Base-by-base conservation (phyloP, 1,140 invertebrate species). In the Orius insidiosus region DNA sequence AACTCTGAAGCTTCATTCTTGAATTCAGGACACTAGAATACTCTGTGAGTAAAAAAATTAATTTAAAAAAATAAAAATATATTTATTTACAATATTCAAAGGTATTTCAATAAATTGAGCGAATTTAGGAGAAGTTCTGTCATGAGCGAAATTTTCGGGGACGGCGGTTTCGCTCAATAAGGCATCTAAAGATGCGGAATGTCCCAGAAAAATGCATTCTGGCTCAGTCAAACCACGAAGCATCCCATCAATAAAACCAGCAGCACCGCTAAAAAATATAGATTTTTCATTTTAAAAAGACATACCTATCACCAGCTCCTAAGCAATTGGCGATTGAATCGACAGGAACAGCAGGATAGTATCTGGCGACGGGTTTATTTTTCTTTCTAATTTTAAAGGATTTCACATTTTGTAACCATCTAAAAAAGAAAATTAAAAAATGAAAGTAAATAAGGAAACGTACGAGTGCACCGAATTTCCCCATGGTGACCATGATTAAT, bases 401-500 rank as follows among this genome's bases (percentile, higher is more conserved):
- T 7, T 4, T 24, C 24, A 24, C 24, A 24, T 24, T 24, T 24
- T 24, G 24, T 4, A 4, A 24, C 51, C 19, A 32, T 52, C 36
- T 60, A 52, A 33, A 60, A 49, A 30, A 30, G 39, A 41, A 41
- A 19, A 18, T 16, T 19, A 18, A 41, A 41, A 3, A 7, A 7
- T 16, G 15, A 16, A 18, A 15, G 16, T 41, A 8, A 9, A n/a
- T 42, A 5, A 19, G 19, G 24, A 30, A 18, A 41, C 48, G 46
- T 47, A 54, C 51, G 48, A 54, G 36, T 10, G 53, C 41, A 6
- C 53, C 53, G 35, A 42, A 36, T 11, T 48, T 19, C 4, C 53
- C 51, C 38, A 54, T 46, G 14, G 53, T 54, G 15, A 53, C 51
- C 46, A 54, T 50, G 13, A 54, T 39, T 11, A 50, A 45, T 2